A percentile compares a stretch with the other conserved stretches of the same genome.
These are phyloP conservation scores for Drosophila obscura DNA, from an alignment of 1,140 invertebrate species.

Conservation along the genomic window DNA sequence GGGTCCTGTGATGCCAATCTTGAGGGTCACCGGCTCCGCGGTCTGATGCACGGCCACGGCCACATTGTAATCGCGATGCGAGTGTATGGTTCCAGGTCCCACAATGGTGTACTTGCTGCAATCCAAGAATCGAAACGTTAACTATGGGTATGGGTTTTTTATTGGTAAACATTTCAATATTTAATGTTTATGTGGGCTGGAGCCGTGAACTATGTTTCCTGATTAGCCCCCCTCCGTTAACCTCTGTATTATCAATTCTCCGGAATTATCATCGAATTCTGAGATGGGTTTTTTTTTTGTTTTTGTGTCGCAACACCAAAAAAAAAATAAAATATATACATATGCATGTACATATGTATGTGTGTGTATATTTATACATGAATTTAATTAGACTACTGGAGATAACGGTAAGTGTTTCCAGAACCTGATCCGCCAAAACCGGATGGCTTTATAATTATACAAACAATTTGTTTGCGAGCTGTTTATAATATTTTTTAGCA, in stretches of 20 bases:
- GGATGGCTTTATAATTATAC: constrained; percentile 40
- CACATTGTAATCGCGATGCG: constrained; percentile 92
- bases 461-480: constrained; percentile 21
- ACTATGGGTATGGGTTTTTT: not conserved
- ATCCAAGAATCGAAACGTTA: constrained; percentile 12
- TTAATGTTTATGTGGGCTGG: not conserved
- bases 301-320: not conserved
- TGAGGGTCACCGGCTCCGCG: constrained; percentile 87
- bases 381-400: constrained; percentile 16
- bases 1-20: constrained; percentile 89
- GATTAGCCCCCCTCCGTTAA: constrained; percentile 17
- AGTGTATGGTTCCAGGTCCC: constrained; percentile 91
- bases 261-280: not conserved
- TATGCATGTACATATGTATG: not conserved
- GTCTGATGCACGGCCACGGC: constrained; percentile 88
- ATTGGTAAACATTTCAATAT: not conserved
- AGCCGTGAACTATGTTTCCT: not conserved
- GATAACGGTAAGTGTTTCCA: constrained; percentile 47
- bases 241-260: constrained; percentile 19
- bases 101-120: constrained; percentile 89
- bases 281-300: constrained; percentile 5
- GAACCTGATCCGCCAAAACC: constrained; percentile 60
- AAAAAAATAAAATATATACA: no score
- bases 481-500: constrained; percentile 12
- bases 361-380: constrained; percentile 16